Evolutionary conservation across 2,797 vertebrate genomes (phyloP).

Genomic region (Phalloptychus januarius): DNA sequence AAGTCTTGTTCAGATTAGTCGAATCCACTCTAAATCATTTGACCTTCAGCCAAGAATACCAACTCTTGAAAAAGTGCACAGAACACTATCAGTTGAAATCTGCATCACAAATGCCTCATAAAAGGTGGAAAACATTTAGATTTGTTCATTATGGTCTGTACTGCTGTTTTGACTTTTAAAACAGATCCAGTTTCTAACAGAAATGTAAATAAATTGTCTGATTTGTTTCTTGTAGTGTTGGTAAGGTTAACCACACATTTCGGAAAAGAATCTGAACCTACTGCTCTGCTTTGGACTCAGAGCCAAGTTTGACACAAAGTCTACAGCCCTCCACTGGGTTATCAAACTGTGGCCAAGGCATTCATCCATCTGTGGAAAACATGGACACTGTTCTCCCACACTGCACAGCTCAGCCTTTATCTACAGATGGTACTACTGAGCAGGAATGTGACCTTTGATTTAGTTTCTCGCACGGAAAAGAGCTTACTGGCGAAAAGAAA

Average conservation of each 20-base stretch:
- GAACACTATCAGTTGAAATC: background rate
- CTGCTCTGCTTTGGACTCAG: constrained; percentile 66
- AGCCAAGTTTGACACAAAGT: constrained; percentile 79
- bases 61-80: background rate
- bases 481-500: constrained; percentile 44
- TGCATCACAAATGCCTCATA: background rate
- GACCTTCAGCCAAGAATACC: background rate
- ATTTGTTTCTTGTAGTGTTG: constrained; percentile 66
- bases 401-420: constrained; percentile 79
- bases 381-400: constrained; percentile 78
- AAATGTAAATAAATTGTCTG: constrained; percentile 57
- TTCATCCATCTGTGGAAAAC: constrained; percentile 85
- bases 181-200: background rate
- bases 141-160: background rate
- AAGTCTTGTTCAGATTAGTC: background rate
- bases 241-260: constrained; percentile 55
- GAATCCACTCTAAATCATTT: background rate
- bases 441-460: constrained; percentile 85
- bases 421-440: constrained; percentile 83
- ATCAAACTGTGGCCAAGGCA: constrained; percentile 82
- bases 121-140: background rate
- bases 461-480: constrained; percentile 66
- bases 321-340: constrained; percentile 77
- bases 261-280: constrained; percentile 50
- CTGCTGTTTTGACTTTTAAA: constrained; percentile 1